Conservation (phyloP, 2,797 vertebrate species). For the Lacerta bilineata region DNA sequence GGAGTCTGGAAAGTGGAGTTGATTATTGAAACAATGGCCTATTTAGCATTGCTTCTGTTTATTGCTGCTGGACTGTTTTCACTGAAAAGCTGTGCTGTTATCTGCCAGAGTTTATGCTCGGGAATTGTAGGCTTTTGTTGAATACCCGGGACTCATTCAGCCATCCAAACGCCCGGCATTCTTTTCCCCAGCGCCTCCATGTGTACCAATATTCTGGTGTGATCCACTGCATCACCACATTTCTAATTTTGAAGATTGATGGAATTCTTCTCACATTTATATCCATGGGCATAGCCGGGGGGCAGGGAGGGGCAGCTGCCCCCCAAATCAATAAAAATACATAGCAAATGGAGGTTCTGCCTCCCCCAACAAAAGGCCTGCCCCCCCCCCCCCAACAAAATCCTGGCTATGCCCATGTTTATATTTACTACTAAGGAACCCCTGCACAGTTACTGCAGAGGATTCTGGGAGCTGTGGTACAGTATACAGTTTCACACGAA, state of each 20-base stretch:
- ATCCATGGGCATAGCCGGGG: background rate
- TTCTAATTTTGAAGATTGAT: background rate
- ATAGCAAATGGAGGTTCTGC: too few relatives aligned
- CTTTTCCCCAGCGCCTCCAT: background rate
- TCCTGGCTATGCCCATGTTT: background rate
- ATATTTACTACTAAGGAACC: background rate
- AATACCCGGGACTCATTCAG: background rate
- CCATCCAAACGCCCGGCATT: background rate
- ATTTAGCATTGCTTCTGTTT: background rate
- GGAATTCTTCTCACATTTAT: background rate
- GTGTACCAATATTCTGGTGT: background rate
- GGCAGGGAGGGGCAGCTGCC: too few relatives aligned
- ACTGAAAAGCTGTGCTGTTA: slow-evolving; percentile 4
- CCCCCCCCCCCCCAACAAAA: background rate
- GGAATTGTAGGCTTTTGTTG: background rate
- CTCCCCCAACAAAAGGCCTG: too few relatives aligned
- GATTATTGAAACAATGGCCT: slow-evolving; percentile 8
- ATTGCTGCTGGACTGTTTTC: slow-evolving; percentile 2
- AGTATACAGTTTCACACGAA: background rate
- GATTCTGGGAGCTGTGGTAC: background rate
- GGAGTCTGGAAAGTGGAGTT: background rate
- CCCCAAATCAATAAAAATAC: too few relatives aligned
- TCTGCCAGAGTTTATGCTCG: background rate
- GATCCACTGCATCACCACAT: background rate
- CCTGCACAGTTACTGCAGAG: background rate